Evolutionary conservation across 2,113 vertebrate species (phyloP).

Genomic region (Phocoena phocoena): DNA sequence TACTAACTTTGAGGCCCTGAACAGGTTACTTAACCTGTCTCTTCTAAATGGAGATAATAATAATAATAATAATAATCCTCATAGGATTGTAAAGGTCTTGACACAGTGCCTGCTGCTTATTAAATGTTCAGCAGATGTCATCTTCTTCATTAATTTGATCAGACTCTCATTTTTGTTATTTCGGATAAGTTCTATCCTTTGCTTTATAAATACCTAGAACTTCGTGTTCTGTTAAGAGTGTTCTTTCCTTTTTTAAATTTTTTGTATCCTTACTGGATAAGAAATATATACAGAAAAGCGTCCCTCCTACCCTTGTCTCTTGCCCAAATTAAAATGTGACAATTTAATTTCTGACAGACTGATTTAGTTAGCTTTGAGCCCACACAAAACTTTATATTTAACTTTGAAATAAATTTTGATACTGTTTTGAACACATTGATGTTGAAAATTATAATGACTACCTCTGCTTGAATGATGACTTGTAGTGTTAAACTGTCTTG

Average conservation of each 20-base stretch:
- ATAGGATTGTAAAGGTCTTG: neutral
- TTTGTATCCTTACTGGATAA: neutral
- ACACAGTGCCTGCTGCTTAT: neutral
- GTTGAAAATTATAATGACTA: neutral
- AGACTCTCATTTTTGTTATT: neutral
- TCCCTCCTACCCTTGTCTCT: neutral
- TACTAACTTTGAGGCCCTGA: neutral
- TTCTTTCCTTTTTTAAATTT: neutral
- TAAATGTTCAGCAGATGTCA: neutral
- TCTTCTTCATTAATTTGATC: neutral
- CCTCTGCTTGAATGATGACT: neutral
- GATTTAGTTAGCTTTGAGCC: constrained; percentile 21
- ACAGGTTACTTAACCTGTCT: neutral
- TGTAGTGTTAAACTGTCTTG: constrained; percentile 14
- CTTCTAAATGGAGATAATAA: neutral
- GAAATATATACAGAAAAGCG: neutral
- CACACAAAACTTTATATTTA: neutral
- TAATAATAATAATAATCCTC: neutral
- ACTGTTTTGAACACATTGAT: neutral
- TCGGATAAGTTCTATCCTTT: neutral
- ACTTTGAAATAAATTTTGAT: constrained; percentile 23
- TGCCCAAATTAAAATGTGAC: constrained; percentile 34
- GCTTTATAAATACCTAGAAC: constrained; percentile 45
- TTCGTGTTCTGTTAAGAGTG: neutral
- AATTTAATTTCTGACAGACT: constrained; percentile 19